Percentiles rank a stretch among this genome's conserved stretches.
phyloP scores from a whole-genome alignment of 1,140 invertebrate species.

The Danaus melanippus region DNA sequence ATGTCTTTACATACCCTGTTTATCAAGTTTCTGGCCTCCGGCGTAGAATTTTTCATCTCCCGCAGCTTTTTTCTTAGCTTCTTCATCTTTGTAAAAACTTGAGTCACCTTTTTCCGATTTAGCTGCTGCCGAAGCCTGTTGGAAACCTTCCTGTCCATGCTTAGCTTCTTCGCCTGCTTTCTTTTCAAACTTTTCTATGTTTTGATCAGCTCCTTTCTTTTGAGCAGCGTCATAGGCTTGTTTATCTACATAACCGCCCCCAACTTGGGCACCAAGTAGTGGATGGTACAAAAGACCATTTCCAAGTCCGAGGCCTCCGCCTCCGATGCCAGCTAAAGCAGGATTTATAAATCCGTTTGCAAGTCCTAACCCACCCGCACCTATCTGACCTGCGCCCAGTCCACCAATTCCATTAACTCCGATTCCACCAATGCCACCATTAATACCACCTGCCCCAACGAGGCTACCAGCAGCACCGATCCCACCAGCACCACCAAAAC shows the following conservation, averaged over 20 bases:
- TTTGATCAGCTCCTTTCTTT: slow-evolving; percentile 71
- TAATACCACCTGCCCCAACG: slow-evolving; percentile 22
- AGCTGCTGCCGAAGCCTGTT: slow-evolving; percentile 61
- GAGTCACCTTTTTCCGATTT: slow-evolving; percentile 72
- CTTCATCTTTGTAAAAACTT: slow-evolving; percentile 72
- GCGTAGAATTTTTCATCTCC: slow-evolving; percentile 74
- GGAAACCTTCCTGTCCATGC: slow-evolving; percentile 70
- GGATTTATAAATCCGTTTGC: slow-evolving; percentile 46
- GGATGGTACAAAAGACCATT: slow-evolving; percentile 51
- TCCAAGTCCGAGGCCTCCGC: slow-evolving; percentile 48
- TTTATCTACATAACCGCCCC: slow-evolving; percentile 70
- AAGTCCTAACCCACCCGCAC: slow-evolving; percentile 30
- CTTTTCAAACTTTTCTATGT: slow-evolving; percentile 69
- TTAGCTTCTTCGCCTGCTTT: slow-evolving; percentile 70
- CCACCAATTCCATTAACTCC: slow-evolving; percentile 36
- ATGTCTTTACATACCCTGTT: slow-evolving; percentile 61
- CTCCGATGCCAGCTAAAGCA: slow-evolving; percentile 44
- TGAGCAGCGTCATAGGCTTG: slow-evolving; percentile 71
- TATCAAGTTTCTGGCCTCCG: slow-evolving; percentile 71
- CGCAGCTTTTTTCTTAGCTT: slow-evolving; percentile 72
- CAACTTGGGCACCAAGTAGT: slow-evolving; percentile 47
- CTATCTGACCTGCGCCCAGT: slow-evolving; percentile 29
- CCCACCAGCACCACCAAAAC: slow-evolving; percentile 34
- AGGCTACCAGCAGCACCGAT: slow-evolving; percentile 25
- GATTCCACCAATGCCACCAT: slow-evolving; percentile 28